Conservation (phyloP, 2,888 invertebrate genomes). For the Stenotaenia linearis region DNA sequence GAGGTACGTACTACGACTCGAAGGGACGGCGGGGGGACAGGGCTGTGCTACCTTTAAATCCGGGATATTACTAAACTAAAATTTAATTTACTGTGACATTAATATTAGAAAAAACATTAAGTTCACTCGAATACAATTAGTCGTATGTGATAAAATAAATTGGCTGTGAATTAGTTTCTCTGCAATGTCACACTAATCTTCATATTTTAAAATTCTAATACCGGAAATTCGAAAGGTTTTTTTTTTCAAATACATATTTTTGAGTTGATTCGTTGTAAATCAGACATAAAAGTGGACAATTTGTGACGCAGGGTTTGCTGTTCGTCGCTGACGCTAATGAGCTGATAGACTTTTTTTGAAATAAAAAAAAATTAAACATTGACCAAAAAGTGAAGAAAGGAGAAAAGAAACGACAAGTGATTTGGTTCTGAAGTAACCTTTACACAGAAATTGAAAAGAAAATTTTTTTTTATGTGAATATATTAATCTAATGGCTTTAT, state of each 20-base stretch:
- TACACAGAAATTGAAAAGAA: background rate
- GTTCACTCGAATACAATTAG: no score
- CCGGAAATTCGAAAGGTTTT: background rate
- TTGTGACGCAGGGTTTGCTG: background rate
- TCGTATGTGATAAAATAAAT: background rate
- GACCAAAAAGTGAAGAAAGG: background rate
- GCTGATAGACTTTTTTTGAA: background rate
- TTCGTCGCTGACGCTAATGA: background rate
- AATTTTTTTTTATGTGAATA: no score
- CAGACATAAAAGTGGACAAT: background rate
- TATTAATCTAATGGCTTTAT: background rate
- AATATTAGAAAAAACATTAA: background rate
- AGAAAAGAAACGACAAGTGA: background rate
- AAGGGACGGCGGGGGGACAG: constrained; percentile 28
- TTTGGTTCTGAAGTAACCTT: background rate
- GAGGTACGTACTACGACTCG: constrained; percentile 32
- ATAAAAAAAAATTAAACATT: background rate
- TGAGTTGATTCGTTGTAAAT: background rate
- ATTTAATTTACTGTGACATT: background rate
- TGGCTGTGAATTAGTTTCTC: background rate
- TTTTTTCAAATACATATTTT: background rate
- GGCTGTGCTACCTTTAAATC: constrained; percentile 27
- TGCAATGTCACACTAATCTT: background rate
- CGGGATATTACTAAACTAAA: background rate
- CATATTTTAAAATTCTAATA: background rate